Conservation (phyloP, 2,113 vertebrate species). For the Phrynocephalus versicolor region DNA sequence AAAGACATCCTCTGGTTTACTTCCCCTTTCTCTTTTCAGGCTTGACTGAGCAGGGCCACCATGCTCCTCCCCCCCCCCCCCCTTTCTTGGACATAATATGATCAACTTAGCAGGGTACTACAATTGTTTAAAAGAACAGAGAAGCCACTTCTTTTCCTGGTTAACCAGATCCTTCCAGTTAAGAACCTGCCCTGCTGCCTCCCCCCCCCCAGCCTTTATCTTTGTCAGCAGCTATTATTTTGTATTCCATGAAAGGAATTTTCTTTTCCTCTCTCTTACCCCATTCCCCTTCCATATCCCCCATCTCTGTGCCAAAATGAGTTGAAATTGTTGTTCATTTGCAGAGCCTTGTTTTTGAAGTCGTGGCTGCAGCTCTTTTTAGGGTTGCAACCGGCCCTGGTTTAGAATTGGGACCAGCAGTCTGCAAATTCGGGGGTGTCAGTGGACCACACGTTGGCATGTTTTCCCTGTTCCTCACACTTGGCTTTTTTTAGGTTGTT, state of each 20-base stretch:
- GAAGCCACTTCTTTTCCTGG: background rate
- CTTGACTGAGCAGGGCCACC: too few species aligned
- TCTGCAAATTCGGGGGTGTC: background rate
- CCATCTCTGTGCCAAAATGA: background rate
- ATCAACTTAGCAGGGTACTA: too few species aligned
- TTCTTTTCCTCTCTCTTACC: background rate
- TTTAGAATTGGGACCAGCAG: too few species aligned
- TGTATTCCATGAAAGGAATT: background rate
- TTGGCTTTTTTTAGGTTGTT: background rate
- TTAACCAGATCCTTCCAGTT: background rate
- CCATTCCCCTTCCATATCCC: background rate
- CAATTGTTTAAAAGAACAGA: too few species aligned
- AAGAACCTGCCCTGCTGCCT: background rate
- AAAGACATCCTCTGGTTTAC: too few species aligned
- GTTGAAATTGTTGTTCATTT: too few species aligned
- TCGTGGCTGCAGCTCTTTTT: background rate
- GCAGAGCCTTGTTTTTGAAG: background rate
- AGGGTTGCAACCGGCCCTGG: background rate
- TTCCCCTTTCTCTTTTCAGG: too few species aligned
- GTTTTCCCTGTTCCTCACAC: background rate
- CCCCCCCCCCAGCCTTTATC: background rate
- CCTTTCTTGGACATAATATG: too few species aligned
- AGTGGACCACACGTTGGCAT: background rate
- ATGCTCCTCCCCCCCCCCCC: too few species aligned
- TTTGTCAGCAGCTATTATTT: background rate